Conservation (phyloP, 2,113 vertebrate species). For the Perca schrenkii region DNA sequence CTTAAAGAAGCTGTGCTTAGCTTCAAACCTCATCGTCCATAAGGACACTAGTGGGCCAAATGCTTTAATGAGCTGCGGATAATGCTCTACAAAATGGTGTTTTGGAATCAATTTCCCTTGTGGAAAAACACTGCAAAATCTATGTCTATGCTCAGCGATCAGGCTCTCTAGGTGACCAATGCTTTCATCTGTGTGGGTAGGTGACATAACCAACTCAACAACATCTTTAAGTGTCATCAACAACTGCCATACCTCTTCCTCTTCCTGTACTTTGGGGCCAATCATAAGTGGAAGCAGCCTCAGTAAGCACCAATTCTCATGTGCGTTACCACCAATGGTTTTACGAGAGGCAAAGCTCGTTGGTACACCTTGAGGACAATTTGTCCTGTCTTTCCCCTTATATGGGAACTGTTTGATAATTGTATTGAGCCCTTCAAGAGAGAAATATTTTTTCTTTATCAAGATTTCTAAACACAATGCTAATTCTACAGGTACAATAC, state of each 20-base stretch:
- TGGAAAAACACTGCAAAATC: slow-evolving; percentile 39
- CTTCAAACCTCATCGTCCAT: slow-evolving; percentile 17
- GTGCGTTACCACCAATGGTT: not conserved
- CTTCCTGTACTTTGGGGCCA: no score
- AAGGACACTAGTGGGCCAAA: slow-evolving; percentile 10
- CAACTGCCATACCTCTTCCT: slow-evolving; percentile 36
- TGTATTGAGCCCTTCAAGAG: slow-evolving; percentile 27
- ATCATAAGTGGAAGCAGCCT: slow-evolving; percentile 31
- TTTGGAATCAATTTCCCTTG: slow-evolving; percentile 41
- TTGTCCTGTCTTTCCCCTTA: not conserved
- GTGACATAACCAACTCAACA: slow-evolving; percentile 18
- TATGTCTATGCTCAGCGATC: slow-evolving; percentile 44
- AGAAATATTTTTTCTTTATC: slow-evolving; percentile 50
- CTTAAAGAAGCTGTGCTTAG: slow-evolving; percentile 10
- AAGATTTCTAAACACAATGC: slow-evolving; percentile 28
- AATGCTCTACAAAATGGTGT: slow-evolving; percentile 23
- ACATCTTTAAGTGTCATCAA: slow-evolving; percentile 58
- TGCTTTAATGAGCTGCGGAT: slow-evolving; percentile 1
- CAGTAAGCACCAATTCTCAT: slow-evolving; percentile 40
- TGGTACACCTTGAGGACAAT: slow-evolving; percentile 38
- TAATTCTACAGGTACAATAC: slow-evolving; percentile 30
- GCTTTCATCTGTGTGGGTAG: slow-evolving; percentile 23
- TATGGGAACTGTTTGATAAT: slow-evolving; percentile 1
- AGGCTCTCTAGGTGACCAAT: slow-evolving; percentile 48
- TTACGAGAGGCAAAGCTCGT: slow-evolving; percentile 27